These are phyloP conservation scores for Pararge aegeria DNA, from an alignment of 1,140 invertebrate genomes.

Conservation along the genomic window DNA sequence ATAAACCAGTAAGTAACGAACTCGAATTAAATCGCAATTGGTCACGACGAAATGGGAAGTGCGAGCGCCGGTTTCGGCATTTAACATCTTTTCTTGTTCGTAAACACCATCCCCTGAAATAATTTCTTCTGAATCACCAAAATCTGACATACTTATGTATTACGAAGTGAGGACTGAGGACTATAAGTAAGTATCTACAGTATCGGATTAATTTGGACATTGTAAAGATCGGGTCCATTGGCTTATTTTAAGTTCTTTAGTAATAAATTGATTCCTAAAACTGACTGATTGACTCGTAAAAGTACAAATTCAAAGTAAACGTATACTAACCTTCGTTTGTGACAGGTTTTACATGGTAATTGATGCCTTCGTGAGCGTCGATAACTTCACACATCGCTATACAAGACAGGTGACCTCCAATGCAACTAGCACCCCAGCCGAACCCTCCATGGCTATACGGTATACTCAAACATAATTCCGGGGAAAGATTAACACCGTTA, in stretches of 20 bases:
- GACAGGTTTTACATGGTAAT: conserved; percentile 62
- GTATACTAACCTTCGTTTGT: conserved; percentile 52
- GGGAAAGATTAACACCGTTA: conserved; percentile 87
- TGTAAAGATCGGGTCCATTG: too few relatives aligned
- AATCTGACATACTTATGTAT: too few relatives aligned
- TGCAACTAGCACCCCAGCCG: conserved; percentile 86
- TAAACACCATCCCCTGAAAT: conserved; percentile 47
- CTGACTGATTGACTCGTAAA: too few relatives aligned
- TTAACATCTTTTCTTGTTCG: conserved; percentile 44
- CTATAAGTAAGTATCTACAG: too few relatives aligned
- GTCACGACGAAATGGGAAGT: conserved; percentile 88
- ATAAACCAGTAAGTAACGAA: conserved; percentile 90
- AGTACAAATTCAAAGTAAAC: too few relatives aligned
- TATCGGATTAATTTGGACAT: too few relatives aligned
- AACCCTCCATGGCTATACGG: conserved; percentile 85
- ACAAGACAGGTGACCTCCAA: conserved; percentile 87
- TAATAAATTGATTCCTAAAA: too few relatives aligned
- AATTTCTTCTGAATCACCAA: not conserved
- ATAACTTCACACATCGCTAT: conserved; percentile 90
- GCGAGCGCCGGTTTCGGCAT: conserved; percentile 65
- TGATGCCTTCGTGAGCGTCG: conserved; percentile 83
- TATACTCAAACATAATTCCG: conserved; percentile 85
- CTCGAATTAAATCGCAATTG: conserved; percentile 87
- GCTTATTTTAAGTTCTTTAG: too few relatives aligned
- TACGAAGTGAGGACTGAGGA: too few relatives aligned